phyloP scores from a whole-genome alignment of 2,113 vertebrate genomes.

The Macquaria ambigua region DNA sequence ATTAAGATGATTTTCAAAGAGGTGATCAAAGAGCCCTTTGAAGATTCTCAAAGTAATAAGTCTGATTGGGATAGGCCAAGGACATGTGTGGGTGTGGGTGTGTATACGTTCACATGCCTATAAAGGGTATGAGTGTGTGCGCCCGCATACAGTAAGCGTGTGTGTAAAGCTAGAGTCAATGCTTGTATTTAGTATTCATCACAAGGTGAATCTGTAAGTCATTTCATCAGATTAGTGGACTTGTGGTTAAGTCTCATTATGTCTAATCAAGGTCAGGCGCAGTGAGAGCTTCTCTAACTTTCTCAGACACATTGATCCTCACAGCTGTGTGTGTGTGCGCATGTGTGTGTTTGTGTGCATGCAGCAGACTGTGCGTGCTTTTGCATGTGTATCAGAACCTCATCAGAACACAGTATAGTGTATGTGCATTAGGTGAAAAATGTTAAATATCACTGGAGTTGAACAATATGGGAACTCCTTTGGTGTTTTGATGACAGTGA shows the following conservation, averaged over 20 bases:
- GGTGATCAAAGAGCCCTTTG: constrained; percentile 75
- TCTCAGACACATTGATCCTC: constrained; percentile 61
- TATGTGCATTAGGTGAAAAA: not conserved
- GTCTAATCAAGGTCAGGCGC: constrained; percentile 74
- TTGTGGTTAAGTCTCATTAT: constrained; percentile 71
- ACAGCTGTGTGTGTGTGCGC: constrained; percentile 4
- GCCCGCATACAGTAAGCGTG: not conserved
- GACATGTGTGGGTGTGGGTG: not conserved
- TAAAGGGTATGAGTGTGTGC: not conserved
- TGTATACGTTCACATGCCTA: not conserved
- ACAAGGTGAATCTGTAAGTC: constrained; percentile 56
- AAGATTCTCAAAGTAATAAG: constrained; percentile 56
- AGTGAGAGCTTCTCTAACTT: constrained; percentile 51
- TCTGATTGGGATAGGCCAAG: constrained; percentile 51
- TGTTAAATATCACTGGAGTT: not conserved
- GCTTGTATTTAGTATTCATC: constrained; percentile 70
- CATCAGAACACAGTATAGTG: not conserved
- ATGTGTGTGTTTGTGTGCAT: constrained; percentile 1
- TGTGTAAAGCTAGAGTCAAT: constrained; percentile 40
- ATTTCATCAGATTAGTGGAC: constrained; percentile 71
- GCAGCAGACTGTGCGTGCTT: not conserved
- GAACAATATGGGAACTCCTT: not conserved
- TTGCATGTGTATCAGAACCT: not conserved
- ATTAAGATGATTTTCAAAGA: constrained; percentile 58
- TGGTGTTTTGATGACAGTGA: not conserved